Conservation (phyloP, 2,113 vertebrate genomes). For the Pachycephala philippinensis region DNA sequence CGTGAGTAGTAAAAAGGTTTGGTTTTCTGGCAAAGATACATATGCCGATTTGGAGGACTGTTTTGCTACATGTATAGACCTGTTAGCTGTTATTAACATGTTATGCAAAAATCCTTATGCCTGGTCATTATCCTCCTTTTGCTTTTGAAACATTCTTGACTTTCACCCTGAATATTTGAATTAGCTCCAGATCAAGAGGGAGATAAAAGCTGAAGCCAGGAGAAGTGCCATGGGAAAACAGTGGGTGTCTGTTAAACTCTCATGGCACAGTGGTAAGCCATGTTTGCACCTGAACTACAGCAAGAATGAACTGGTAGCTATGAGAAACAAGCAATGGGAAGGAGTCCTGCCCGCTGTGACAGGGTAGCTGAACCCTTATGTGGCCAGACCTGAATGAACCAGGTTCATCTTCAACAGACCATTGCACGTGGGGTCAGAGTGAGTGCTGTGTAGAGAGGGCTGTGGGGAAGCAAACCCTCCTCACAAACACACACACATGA, state of each 20-base stretch:
- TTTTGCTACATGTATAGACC: background rate
- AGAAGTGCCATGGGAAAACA: background rate
- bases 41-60: background rate
- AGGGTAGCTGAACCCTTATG: background rate
- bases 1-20: background rate
- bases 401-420: background rate
- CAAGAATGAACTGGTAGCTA: background rate
- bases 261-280: background rate
- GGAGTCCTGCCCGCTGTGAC: background rate
- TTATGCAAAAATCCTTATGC: background rate
- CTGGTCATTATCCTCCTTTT: background rate
- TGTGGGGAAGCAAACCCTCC: background rate
- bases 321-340: background rate
- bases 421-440: background rate
- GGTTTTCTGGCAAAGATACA: background rate
- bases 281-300: background rate
- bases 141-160: background rate
- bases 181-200: background rate
- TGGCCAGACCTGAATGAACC: background rate
- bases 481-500: background rate
- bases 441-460: background rate
- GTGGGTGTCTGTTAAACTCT: background rate
- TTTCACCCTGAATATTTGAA: background rate
- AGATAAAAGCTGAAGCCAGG: background rate
- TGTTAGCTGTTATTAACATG: background rate